Evolutionary conservation across 2,888 invertebrate species (phyloP).

Genomic region (Agrotis puta): DNA sequence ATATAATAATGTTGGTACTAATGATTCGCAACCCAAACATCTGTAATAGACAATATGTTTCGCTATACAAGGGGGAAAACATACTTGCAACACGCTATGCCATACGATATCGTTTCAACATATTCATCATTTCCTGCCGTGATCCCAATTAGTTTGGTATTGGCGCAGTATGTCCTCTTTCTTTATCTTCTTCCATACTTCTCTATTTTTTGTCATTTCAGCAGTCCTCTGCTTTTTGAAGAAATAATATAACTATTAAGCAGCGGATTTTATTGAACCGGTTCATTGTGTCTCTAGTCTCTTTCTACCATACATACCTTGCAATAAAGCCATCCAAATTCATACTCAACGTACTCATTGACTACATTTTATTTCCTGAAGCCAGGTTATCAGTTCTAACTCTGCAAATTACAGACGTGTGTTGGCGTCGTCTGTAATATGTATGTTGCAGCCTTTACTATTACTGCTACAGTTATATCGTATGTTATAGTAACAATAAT

Average conservation of each 20-base stretch:
- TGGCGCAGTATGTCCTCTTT: too few relatives aligned
- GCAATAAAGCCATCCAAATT: too few relatives aligned
- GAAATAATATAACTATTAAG: too few relatives aligned
- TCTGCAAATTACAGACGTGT: neutral
- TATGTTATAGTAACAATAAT: constrained; percentile 12
- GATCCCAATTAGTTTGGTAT: too few relatives aligned
- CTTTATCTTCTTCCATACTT: too few relatives aligned
- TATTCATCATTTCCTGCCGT: neutral
- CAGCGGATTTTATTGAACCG: too few relatives aligned
- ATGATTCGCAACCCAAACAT: constrained; percentile 74
- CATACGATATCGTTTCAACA: neutral
- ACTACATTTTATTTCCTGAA: neutral
- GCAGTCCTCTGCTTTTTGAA: too few relatives aligned
- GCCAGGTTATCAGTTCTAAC: neutral
- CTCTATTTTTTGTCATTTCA: too few relatives aligned
- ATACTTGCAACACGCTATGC: neutral
- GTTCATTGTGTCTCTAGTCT: too few relatives aligned
- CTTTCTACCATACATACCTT: too few relatives aligned
- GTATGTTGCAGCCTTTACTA: constrained; percentile 18
- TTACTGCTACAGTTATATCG: constrained; percentile 26
- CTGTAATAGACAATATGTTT: constrained; percentile 57
- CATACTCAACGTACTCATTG: neutral
- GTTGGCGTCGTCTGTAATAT: neutral
- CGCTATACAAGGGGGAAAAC: constrained; percentile 37
- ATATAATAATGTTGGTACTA: constrained; percentile 58